Conservation (phyloP, 2,888 invertebrate species). For the Leucophenga maculata region DNA sequence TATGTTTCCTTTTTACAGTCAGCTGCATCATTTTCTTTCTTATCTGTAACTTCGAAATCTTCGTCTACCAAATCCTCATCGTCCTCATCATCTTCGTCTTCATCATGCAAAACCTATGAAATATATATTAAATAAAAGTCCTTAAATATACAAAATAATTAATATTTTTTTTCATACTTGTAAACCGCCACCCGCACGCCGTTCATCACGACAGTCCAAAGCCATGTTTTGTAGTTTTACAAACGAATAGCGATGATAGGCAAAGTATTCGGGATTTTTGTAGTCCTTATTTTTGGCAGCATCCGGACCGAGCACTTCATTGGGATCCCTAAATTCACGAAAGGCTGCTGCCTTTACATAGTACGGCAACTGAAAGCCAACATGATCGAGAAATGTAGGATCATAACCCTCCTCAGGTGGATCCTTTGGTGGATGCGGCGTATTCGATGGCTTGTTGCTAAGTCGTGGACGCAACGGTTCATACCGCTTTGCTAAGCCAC, state of each 20-base stretch:
- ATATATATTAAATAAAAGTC: not conserved
- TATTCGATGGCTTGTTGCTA: conserved; percentile 44
- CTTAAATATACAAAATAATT: not conserved
- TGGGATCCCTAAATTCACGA: conserved; percentile 49
- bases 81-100: conserved; percentile 34
- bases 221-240: conserved; percentile 49
- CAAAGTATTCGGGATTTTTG: conserved; percentile 65
- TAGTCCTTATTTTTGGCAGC: conserved; percentile 54
- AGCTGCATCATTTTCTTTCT: not conserved
- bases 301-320: conserved; percentile 61
- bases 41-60: not conserved
- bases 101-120: conserved; percentile 3
- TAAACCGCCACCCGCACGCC: conserved; percentile 32
- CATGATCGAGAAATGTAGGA: conserved; percentile 50
- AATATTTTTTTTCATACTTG: conserved; percentile 18
- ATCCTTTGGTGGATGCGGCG: conserved; percentile 63
- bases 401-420: conserved; percentile 60
- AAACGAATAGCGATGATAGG: conserved; percentile 66
- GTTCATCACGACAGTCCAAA: conserved; percentile 48
- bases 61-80: conserved; percentile 19
- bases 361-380: conserved; percentile 45
- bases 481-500: not conserved
- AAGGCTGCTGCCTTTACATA: conserved; percentile 54
- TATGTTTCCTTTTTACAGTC: not conserved
- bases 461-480: not conserved